Evolutionary conservation across 2,797 vertebrate species (phyloP).

Genomic region (Poeciliopsis turneri): DNA sequence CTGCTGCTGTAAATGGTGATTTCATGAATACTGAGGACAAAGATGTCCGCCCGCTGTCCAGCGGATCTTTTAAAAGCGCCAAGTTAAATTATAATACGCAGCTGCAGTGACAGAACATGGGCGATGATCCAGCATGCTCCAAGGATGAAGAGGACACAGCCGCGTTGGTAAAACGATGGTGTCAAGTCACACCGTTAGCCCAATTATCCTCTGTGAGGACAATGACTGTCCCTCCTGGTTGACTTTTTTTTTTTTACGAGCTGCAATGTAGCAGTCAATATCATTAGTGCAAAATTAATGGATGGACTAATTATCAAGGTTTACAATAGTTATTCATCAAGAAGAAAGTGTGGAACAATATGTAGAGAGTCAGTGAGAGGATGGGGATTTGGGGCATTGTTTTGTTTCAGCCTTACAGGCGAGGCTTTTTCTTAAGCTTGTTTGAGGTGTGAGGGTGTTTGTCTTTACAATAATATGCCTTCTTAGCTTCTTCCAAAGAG

Average conservation of each 20-base stretch:
- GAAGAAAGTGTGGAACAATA: constrained; percentile 28
- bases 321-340: background rate
- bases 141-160: constrained; percentile 30
- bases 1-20: constrained; percentile 14
- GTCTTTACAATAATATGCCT: background rate
- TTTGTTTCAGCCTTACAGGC: constrained; percentile 26
- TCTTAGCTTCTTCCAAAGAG: background rate
- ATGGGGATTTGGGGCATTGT: constrained; percentile 18
- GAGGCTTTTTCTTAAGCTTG: constrained; percentile 18
- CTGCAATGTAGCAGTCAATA: constrained; percentile 1
- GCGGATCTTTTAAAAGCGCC: constrained; percentile 25
- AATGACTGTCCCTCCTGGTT: background rate
- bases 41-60: constrained; percentile 25
- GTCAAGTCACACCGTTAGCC: constrained; percentile 26
- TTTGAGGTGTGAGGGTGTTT: constrained; percentile 10
- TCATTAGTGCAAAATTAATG: constrained; percentile 11
- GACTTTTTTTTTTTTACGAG: constrained; percentile 2
- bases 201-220: constrained; percentile 19
- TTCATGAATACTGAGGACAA: constrained; percentile 17
- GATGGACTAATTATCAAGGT: constrained; percentile 16
- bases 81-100: constrained; percentile 25
- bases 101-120: constrained; percentile 21
- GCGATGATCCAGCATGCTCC: constrained; percentile 16
- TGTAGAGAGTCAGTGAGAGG: constrained; percentile 29
- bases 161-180: constrained; percentile 20